These are phyloP conservation scores for Aspidapion aeneum DNA, from an alignment of 2,888 invertebrate species.

Conservation along the genomic window DNA sequence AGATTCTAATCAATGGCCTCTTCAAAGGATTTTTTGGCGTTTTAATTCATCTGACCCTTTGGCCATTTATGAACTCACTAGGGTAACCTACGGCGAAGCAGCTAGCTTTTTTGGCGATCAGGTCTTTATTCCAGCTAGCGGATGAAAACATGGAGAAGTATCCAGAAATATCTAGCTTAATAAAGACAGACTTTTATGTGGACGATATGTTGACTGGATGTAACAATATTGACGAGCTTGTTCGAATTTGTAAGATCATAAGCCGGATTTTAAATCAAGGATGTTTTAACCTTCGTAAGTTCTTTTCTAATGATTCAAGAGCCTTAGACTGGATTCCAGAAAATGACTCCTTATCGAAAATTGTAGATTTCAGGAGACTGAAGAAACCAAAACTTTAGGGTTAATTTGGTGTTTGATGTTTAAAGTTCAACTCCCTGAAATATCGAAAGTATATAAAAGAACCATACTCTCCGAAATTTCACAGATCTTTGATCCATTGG, in stretches of 20 bases:
- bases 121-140: constrained; percentile 11
- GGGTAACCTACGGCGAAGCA: constrained; percentile 18
- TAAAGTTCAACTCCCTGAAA: neutral
- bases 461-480: constrained; percentile 2
- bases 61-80: constrained; percentile 14
- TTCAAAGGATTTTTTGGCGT: constrained; percentile 21
- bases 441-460: neutral
- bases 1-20: constrained; percentile 5
- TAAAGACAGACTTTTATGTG: constrained; percentile 14
- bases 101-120: constrained; percentile 13
- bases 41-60: constrained; percentile 3
- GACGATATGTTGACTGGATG: constrained; percentile 9
- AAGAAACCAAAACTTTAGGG: neutral
- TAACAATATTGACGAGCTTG: neutral
- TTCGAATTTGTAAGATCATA: neutral
- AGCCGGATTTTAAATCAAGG: neutral
- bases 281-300: constrained; percentile 4
- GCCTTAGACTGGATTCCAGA: constrained; percentile 8
- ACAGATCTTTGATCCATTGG: neutral
- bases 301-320: constrained; percentile 8
- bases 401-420: neutral
- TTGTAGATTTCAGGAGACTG: neutral
- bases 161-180: constrained; percentile 6
- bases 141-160: neutral
- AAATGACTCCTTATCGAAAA: constrained; percentile 5